A percentile compares a stretch with the other conserved stretches of the same genome.
phyloP scores from a whole-genome alignment of 2,888 invertebrate species.

The Antitype chi region DNA sequence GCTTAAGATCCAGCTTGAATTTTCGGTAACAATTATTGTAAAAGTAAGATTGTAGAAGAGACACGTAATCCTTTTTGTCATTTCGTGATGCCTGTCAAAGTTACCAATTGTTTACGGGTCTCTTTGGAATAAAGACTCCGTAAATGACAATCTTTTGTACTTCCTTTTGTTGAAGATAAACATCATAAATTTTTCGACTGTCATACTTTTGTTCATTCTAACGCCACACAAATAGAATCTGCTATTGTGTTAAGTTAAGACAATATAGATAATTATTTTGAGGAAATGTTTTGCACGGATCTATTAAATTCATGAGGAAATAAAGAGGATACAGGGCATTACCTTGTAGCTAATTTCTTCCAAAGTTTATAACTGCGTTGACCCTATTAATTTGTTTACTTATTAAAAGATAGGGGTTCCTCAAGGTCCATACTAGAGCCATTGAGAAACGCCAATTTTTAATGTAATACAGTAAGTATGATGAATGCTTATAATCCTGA shows the following conservation, averaged over 20 bases:
- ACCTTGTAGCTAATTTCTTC: neutral
- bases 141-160: slow-evolving; percentile 86
- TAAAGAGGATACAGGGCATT: neutral
- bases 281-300: slow-evolving; percentile 62
- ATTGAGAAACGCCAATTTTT: slow-evolving; percentile 15
- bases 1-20: slow-evolving; percentile 64
- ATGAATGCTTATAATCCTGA: slow-evolving; percentile 51
- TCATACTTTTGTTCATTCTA: slow-evolving; percentile 79
- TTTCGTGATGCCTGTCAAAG: slow-evolving; percentile 86
- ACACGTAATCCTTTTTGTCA: slow-evolving; percentile 87
- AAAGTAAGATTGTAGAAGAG: slow-evolving; percentile 52
- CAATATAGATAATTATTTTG: slow-evolving; percentile 63
- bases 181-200: slow-evolving; percentile 83
- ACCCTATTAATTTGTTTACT: neutral
- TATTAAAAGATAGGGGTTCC: slow-evolving; percentile 3
- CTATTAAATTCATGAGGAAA: slow-evolving; percentile 30
- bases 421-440: slow-evolving; percentile 1
- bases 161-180: slow-evolving; percentile 82
- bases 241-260: slow-evolving; percentile 66
- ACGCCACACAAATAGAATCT: slow-evolving; percentile 81
- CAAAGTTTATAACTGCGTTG: neutral
- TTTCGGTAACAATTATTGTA: slow-evolving; percentile 37
- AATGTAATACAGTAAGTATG: slow-evolving; percentile 35
- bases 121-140: slow-evolving; percentile 82
- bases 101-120: slow-evolving; percentile 86